Evolutionary conservation across 2,797 vertebrate species (phyloP), one percentile per base, ranked within the genome.

Genomic region (Halcyon badia): DNA sequence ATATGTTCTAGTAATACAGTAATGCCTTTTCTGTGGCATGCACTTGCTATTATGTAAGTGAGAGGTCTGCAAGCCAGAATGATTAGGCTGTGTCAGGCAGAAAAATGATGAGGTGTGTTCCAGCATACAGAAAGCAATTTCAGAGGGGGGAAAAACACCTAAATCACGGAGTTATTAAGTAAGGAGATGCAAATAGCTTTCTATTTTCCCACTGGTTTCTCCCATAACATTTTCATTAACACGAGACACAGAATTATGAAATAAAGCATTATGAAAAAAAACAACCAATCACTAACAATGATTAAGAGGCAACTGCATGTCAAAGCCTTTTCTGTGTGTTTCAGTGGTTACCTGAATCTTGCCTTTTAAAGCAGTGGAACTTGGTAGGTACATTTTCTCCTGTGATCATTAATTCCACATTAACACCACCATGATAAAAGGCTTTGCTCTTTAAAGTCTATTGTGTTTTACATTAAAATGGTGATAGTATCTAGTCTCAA

Each of bases 41-140:
- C 19, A 25, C 57, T 78, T 61, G 44, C 71, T 89, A 42, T 66
- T 51, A n/a, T 7, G 37, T 46, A 48, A 65, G 42, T 21, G 73
- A 90, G 83, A 86, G 83, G n/a, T 82, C 82, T 89, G 76, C 78
- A 91, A 84, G 78, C 41, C 87, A 88, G 80, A 66, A 31, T 62
- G 87, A 93, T 94, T 79, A 57, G 30, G 22, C n/a, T 87, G 90
- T 82, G 76, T 71, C 89, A 91, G 71, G 70, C 91, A 96, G n/a
- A 90, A 95, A 90, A 95, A 91, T 85, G 93, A 87, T 58, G 76
- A 93, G 42, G 33, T 78, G 39, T 81, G 80, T 41, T 90, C 44
- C 41, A 70, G 90, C 84, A 82, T 21, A 79, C 41, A 95, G 57
- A 95, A 89, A 81, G 69, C 77, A 72, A 88, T 91, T 95, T 51